Evolutionary conservation across 2,888 invertebrate species (phyloP), one percentile per base, ranked within the genome.

Genomic region (Sicus ferrugineus): DNA sequence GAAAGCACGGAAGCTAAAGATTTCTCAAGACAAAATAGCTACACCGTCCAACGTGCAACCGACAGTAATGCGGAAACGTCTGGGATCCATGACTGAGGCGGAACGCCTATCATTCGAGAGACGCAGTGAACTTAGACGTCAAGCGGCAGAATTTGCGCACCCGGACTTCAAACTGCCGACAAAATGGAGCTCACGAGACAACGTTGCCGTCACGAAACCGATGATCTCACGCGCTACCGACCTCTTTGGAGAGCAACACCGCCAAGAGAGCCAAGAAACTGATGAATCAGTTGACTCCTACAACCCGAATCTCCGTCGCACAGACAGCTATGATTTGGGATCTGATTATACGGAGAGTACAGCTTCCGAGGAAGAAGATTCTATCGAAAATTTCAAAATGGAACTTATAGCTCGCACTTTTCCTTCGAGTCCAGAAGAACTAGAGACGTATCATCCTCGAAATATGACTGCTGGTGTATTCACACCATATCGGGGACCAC

Each of bases 371-470:
- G 77, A 23, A 83, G 88, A 77, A 2, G 81, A 85, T 70, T 85
- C 85, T 6, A 84, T 85, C 38, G 85, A 85, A 71, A 82, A 84
- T 69, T 85, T 85, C 61, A 85, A 85, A 76, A 80, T 80, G 71
- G 84, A 85, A 59, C 71, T 85, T 2, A 73, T 82, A 72, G 81
- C 84, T 0, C 78, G 84, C n/a, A 84, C 84, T 0, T 78, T 78
- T 7, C 81, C 83, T 16, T 79, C 81, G 21, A 85, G 80, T 73
- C 88, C 88, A 38, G 74, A 75, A 0, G 91, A 92, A 76, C 88
- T 90, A 75, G 88, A 89, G 64, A 90, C 91, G 0, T 92, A 92
- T 80, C 90, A 91, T 83, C 92, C 92, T 1, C 86, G 89, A 73
- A 87, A 87, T 71, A 89, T 89, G 86, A 76, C 78, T 2, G 81